These are phyloP conservation scores for Trachelus iudaicus DNA, from an alignment of 2,888 invertebrate species.

Conservation along the genomic window DNA sequence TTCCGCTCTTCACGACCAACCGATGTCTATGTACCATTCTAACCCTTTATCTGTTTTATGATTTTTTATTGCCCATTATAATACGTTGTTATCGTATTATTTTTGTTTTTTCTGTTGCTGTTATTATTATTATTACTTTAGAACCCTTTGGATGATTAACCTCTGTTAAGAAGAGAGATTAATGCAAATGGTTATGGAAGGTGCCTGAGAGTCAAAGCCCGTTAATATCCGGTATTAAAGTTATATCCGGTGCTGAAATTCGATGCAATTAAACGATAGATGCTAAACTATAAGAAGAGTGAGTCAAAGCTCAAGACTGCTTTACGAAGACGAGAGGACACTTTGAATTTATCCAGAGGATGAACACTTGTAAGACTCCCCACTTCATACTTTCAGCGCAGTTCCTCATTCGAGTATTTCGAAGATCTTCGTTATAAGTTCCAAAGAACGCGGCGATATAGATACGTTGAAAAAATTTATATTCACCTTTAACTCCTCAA, in stretches of 20 bases:
- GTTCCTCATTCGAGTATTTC: conserved; percentile 37
- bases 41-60: background rate
- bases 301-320: conserved; percentile 35
- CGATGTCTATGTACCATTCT: background rate
- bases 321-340: conserved; percentile 41
- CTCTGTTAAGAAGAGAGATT: background rate
- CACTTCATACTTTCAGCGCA: conserved; percentile 35
- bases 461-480: background rate
- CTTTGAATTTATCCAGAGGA: conserved; percentile 41
- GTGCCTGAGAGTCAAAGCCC: conserved; percentile 26
- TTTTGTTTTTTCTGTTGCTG: too few relatives aligned
- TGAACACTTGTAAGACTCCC: conserved; percentile 14
- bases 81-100: background rate
- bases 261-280: conserved; percentile 57
- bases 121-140: background rate
- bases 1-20: background rate
- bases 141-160: background rate
- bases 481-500: background rate
- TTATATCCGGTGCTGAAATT: conserved; percentile 52
- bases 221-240: conserved; percentile 54
- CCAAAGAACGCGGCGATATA: conserved; percentile 16
- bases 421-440: conserved; percentile 46
- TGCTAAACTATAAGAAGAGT: conserved; percentile 21
- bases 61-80: background rate
- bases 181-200: background rate